Base-by-base conservation (phyloP, 2,888 invertebrate species). In the Pachydiplax longipennis region DNA sequence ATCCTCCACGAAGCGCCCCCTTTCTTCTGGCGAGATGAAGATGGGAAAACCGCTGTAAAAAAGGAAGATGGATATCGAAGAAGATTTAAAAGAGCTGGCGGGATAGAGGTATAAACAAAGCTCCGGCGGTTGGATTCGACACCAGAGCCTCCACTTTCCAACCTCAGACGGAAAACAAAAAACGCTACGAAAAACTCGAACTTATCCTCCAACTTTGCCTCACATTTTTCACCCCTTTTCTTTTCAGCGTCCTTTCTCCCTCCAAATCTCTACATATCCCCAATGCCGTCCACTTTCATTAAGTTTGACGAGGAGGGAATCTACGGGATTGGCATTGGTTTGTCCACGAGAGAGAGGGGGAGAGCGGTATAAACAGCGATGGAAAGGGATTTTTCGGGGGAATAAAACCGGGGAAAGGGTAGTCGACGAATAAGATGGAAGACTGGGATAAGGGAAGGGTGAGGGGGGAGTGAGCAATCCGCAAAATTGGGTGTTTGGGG, bases 401-500 rank as follows among this genome's bases (percentile, higher is more conserved):
- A 15, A 25, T 15, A 13, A 48, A 31, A 8, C 10, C 44, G 48
- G n/a, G 25, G 82, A 25, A 6, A 25, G 25, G 25, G 44, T 4
- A 25, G 22, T n/a, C 61, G 18, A 8, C 10, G 44, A 44, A 44
- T 44, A 44, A 44, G 44, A 44, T n/a, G 61, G 48, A 48, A 15
- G n/a, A 25, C 6, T 13, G 82, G 37, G 13, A n/a, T 22, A n/a
- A 44, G 31, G 13, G n/a, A 25, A 25, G 25, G 82, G 25, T 12
- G 13, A 48, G n/a, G 31, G 35, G 37, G 35, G 37, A 37, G 35
- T 31, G 83, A 22, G 83, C 53, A 83, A 83, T 83, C 83, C 83
- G 35, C 83, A 83, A 83, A 83, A 83, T 83, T 83, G 83, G 83
- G 25, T 58, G 83, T 83, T 83, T 18, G 58, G 18, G 58, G 31